A percentile compares a stretch with the other conserved stretches of the same genome.
phyloP scores from a whole-genome alignment of 2,888 invertebrate genomes.

The Cancer borealis region DNA sequence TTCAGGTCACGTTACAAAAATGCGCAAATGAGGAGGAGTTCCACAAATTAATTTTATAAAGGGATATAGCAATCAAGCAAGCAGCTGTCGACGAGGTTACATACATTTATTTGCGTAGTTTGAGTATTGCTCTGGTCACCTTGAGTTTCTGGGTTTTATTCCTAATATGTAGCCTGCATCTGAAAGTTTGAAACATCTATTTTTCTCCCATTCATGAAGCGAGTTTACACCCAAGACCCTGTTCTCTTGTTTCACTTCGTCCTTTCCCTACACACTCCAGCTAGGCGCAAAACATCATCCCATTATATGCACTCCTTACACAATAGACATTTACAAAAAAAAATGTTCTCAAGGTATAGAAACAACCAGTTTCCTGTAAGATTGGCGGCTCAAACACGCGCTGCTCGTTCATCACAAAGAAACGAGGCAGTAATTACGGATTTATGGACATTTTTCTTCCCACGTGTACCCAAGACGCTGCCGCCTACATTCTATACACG shows the following conservation, averaged over 20 bases:
- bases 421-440: conserved; percentile 15
- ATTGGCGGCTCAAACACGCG: not conserved
- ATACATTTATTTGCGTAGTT: too few relatives aligned
- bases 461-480: not conserved
- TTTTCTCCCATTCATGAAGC: too few relatives aligned
- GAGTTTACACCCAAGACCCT: too few relatives aligned
- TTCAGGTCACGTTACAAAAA: too few relatives aligned
- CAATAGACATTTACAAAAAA: not conserved
- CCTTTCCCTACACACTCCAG: not conserved
- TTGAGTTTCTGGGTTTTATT: too few relatives aligned
- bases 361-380: not conserved
- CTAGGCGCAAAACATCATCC: not conserved
- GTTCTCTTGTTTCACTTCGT: not conserved
- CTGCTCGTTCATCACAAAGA: conserved; percentile 23
- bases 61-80: too few relatives aligned
- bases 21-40: too few relatives aligned
- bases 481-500: not conserved
- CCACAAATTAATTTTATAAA: too few relatives aligned
- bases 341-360: not conserved
- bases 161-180: too few relatives aligned
- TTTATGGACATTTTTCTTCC: conserved; percentile 27
- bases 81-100: too few relatives aligned
- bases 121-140: too few relatives aligned
- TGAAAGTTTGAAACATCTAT: too few relatives aligned
- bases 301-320: not conserved